Base-by-base conservation (phyloP, 2,888 invertebrate genomes). In the Stomorhina lunata region DNA sequence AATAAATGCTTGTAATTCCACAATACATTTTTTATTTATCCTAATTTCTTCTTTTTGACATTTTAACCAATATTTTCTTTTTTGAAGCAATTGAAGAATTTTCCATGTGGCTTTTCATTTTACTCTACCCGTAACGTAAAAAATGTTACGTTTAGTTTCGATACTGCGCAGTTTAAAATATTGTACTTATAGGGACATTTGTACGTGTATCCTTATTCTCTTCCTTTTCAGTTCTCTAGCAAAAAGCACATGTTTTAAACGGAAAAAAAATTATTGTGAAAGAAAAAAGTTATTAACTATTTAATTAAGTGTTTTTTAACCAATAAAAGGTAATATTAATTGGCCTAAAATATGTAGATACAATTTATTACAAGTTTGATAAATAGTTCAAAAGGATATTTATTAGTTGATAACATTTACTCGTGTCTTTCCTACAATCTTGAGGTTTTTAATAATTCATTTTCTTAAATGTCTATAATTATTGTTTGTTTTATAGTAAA, bases 121-220 rank as follows among this genome's bases (percentile, higher is more conserved):
- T 57, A 73, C 53, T 77, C n/a, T n/a, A n/a, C n/a, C n/a, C n/a
- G n/a, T n/a, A n/a, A 71, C 20, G 10, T 57, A 37, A 57, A 34
- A 2, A 22, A 20, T 25, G 29, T 59, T 66, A 57, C 68, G 34
- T 53, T 55, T 15, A 15, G 34, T 22, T 22, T 80, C 75, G 53
- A 75, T 71, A 79, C 45, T 82, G 82, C 82, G 82, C 82, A 82
- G 71, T n/a, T n/a, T n/a, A n/a, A n/a, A n/a, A n/a, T n/a, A n/a
- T n/a, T n/a, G n/a, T 82, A 53, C 27, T 25, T 34, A 12, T 57
- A 69, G 45, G 20, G 45, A 48, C 20, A 66, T 40, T 50, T 29
- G 22, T 59, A 43, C 59, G 59, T 66, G 55, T 81, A 68, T 69
- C 78, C 78, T 71, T 79, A 17, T 75, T 34, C 32, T 59, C 50